Percentiles rank a stretch among this genome's conserved stretches.
phyloP scores from a whole-genome alignment of 2,797 vertebrate species.

The Gymnocypris eckloni region DNA sequence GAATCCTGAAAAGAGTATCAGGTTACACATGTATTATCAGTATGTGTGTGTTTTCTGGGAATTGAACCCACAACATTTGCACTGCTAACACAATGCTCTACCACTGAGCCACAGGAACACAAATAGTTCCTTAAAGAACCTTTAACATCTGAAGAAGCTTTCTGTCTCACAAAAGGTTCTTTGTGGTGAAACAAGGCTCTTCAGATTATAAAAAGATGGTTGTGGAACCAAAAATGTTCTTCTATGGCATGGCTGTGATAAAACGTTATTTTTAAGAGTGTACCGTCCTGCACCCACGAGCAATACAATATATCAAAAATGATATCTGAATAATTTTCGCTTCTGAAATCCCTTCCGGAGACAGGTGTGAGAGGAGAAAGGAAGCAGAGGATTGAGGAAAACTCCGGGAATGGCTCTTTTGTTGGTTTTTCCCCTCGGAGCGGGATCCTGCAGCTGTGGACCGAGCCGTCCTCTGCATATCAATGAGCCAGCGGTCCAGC shows the following conservation, averaged over 20 bases:
- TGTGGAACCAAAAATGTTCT: neutral
- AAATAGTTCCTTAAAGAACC: no score
- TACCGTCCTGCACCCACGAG: no score
- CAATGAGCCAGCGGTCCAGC: constrained; percentile 80
- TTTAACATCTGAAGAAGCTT: no score
- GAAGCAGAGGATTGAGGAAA: constrained; percentile 60
- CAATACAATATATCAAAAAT: neutral
- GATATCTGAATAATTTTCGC: neutral
- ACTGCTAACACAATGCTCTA: no score
- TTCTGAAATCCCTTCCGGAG: constrained; percentile 71
- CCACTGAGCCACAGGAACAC: no score
- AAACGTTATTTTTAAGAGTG: neutral
- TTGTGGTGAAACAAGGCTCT: no score
- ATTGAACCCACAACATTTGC: no score
- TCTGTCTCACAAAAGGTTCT: no score
- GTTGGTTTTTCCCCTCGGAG: constrained; percentile 77
- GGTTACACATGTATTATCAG: no score
- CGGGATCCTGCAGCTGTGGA: constrained; percentile 87
- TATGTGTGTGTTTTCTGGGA: no score
- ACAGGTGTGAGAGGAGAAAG: constrained; percentile 21
- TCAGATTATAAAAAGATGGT: neutral
- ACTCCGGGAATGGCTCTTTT: constrained; percentile 76
- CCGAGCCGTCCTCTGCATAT: constrained; percentile 83
- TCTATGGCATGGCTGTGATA: no score
- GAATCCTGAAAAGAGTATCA: no score